A percentile compares a stretch with the other conserved stretches of the same genome.
Evolutionary conservation across 2,888 invertebrate genomes (phyloP).

Genomic region (Phaonia tiefii): DNA sequence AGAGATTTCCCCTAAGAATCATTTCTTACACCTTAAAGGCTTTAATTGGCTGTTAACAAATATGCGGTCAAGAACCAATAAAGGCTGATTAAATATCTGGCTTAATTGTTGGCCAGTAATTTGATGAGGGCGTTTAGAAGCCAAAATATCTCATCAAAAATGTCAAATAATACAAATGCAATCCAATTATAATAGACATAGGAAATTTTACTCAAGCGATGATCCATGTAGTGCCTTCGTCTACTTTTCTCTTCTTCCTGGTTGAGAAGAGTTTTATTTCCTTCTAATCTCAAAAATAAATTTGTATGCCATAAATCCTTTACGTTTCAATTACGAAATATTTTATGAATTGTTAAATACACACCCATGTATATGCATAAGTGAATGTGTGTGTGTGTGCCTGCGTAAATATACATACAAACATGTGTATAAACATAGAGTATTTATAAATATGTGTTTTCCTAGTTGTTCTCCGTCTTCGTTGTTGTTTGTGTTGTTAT

Average conservation of each 20-base stretch:
- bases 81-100: constrained; percentile 31
- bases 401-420: too few species aligned
- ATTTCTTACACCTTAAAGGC: neutral
- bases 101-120: constrained; percentile 24
- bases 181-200: constrained; percentile 13
- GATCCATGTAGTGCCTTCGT: neutral
- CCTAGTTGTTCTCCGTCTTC: constrained; percentile 33
- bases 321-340: constrained; percentile 56
- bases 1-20: too few species aligned
- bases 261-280: neutral
- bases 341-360: constrained; percentile 43
- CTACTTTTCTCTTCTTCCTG: neutral
- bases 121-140: constrained; percentile 14
- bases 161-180: constrained; percentile 24
- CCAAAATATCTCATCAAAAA: constrained; percentile 45
- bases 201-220: neutral
- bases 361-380: neutral
- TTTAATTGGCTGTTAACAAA: constrained; percentile 51
- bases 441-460: constrained; percentile 42
- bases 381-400: too few species aligned
- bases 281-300: constrained; percentile 39
- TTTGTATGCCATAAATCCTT: constrained; percentile 49
- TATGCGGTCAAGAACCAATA: constrained; percentile 50
- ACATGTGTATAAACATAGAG: neutral
- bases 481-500: constrained; percentile 17